Percentiles rank a stretch among this genome's conserved stretches.
phyloP scores from a whole-genome alignment of 2,113 vertebrate species.

The Carassius gibelio region DNA sequence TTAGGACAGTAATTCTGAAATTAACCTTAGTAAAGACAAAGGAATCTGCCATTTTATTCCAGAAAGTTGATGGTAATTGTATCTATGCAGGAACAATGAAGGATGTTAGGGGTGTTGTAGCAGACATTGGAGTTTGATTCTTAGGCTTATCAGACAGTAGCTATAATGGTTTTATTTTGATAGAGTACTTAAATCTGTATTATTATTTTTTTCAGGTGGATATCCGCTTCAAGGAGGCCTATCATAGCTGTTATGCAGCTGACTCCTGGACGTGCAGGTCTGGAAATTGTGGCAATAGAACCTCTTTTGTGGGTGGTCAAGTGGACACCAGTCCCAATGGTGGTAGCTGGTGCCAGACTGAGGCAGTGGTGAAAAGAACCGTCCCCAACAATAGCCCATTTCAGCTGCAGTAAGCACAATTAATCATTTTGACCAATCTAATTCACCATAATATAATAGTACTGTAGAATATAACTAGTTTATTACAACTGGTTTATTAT shows the following conservation, averaged over 20 bases:
- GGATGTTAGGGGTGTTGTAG: too few relatives aligned
- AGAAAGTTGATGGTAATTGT: too few relatives aligned
- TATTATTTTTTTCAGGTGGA: neutral
- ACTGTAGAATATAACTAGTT: neutral
- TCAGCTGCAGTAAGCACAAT: neutral
- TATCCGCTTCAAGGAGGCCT: neutral
- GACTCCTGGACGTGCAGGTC: neutral
- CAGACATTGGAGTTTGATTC: too few relatives aligned
- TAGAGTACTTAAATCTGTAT: neutral
- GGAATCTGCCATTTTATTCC: too few relatives aligned
- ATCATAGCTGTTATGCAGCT: accelerated
- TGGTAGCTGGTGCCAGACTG: neutral
- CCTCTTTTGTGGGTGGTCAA: neutral
- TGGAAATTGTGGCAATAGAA: neutral
- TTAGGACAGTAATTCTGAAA: too few relatives aligned
- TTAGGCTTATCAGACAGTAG: too few relatives aligned
- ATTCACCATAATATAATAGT: neutral
- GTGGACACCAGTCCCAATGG: neutral
- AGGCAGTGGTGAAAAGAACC: neutral
- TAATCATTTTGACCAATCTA: neutral
- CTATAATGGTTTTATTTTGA: too few relatives aligned
- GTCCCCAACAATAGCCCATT: conserved; percentile 5
- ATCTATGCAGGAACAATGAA: too few relatives aligned
- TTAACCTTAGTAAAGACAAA: too few relatives aligned
- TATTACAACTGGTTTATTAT: neutral